Evolutionary conservation across 2,888 invertebrate genomes (phyloP).

Genomic region (Steinernema hermaphroditum): DNA sequence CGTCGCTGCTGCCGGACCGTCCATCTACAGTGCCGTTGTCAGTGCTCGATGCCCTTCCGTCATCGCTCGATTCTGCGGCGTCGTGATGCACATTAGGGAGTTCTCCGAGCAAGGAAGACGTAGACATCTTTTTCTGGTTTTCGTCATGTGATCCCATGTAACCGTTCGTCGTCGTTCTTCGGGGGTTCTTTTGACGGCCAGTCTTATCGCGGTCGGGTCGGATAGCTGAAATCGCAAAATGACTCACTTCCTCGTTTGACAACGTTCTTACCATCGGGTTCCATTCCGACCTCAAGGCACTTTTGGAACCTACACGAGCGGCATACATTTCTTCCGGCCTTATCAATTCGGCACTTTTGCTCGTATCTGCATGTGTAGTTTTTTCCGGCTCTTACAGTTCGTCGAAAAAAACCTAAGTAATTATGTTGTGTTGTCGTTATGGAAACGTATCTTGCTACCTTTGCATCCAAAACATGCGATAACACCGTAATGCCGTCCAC

Average conservation of each 20-base stretch:
- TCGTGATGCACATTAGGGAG: slow-evolving; percentile 36
- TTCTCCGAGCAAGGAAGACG: slow-evolving; percentile 39
- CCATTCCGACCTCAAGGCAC: slow-evolving; percentile 65
- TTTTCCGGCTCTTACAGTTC: slow-evolving; percentile 58
- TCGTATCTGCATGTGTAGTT: slow-evolving; percentile 62
- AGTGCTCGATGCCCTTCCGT: slow-evolving; percentile 25
- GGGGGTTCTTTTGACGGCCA: slow-evolving; percentile 64
- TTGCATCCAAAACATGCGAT: slow-evolving; percentile 65
- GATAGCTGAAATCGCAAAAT: slow-evolving; percentile 51
- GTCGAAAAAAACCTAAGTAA: slow-evolving; percentile 34
- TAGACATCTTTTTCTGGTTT: slow-evolving; percentile 38
- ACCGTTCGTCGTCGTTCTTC: slow-evolving; percentile 40
- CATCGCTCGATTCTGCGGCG: neutral
- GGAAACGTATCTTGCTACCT: slow-evolving; percentile 38
- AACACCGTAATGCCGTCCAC: slow-evolving; percentile 63
- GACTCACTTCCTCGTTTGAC: neutral
- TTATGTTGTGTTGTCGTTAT: neutral
- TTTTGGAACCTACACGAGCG: slow-evolving; percentile 65
- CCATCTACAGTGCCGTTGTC: neutral
- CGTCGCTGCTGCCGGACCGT: slow-evolving; percentile 3
- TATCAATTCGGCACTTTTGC: slow-evolving; percentile 61
- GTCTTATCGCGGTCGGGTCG: slow-evolving; percentile 66
- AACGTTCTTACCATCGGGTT: slow-evolving; percentile 53
- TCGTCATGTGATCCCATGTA: slow-evolving; percentile 3
- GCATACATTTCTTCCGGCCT: slow-evolving; percentile 64